Base-by-base conservation (phyloP, 2,113 vertebrate genomes). In the Toxostoma redivivum region DNA sequence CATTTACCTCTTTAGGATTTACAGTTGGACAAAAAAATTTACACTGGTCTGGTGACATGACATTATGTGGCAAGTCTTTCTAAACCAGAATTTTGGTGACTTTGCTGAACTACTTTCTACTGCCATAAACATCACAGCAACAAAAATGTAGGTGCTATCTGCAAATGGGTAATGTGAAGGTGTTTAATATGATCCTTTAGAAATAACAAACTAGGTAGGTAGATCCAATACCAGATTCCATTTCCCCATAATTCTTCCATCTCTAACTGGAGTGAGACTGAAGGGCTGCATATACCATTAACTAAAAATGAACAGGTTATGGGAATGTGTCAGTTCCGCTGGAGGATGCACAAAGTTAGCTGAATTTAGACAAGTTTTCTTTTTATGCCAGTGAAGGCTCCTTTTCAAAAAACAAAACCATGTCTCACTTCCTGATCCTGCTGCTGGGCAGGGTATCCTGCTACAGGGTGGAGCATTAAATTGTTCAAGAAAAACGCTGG, bases 371-470 rank as follows among this genome's bases (percentile, higher is more conserved):
- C 69, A 85, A 60, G 28, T 92, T 97, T 98, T 96, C 94, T 97
- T 86, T 90, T 95, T 45, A 65, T 96, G 94, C 87, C 95, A 96
- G 87, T 71, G 92, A 98, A 97, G 96, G 90, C 74, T 97, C 81
- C 70, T 94, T 94, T 48, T 96, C 88, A 97, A 96, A 94, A 97
- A 97, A 98, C 89, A 98, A 98, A 97, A 76, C 93, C 86, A 94
- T 96, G 97, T 96, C 96, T 98, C 96, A 97, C 98, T 98, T 98
- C 97, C 97, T 96, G 97, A 88, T 92, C 23, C 77, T 95, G 88
- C 95, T 30, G 62, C 89, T 97, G 98, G 98, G 98, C 97, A 98
- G 98, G 98, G 98, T 97, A 98, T 98, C 98, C 98, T 98, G 98
- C 97, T 94, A 86, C 87, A 97, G 98, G 98, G 98, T 98, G 98